phyloP scores from a whole-genome alignment of 1,140 invertebrate genomes.

The Dinoponera quadriceps region DNA sequence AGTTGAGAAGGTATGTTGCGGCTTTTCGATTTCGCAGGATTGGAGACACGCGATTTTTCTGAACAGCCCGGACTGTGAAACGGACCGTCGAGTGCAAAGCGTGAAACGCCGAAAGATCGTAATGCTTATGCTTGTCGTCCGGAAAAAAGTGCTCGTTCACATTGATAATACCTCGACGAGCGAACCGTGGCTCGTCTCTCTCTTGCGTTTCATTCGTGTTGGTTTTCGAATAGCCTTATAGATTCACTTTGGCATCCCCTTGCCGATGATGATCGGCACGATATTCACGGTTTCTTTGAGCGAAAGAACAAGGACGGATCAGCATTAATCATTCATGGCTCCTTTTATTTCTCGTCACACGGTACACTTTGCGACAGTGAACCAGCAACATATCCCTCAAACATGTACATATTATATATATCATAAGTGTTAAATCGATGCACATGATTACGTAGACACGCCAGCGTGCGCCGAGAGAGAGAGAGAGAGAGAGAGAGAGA shows the following conservation, averaged over 20 bases:
- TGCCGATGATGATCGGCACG: too few species aligned
- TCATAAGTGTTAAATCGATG: conserved; percentile 54
- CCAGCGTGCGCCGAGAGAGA: neutral
- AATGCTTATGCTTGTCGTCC: neutral
- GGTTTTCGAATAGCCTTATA: too few species aligned
- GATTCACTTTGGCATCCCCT: too few species aligned
- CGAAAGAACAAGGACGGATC: neutral
- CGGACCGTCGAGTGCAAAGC: neutral
- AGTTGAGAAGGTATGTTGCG: neutral
- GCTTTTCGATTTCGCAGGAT: neutral
- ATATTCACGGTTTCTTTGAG: too few species aligned
- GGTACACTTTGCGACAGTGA: conserved; percentile 41
- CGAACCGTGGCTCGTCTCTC: conserved; percentile 15
- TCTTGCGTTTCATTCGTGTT: neutral
- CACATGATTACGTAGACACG: conserved; percentile 57
- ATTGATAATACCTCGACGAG: neutral
- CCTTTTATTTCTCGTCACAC: conserved; percentile 13
- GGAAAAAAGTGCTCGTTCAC: conserved; percentile 19
- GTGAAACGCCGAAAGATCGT: neutral
- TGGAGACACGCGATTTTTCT: too few species aligned
- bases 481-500: too few species aligned
- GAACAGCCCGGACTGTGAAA: neutral
- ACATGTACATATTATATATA: conserved; percentile 40
- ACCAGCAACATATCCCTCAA: conserved; percentile 60
- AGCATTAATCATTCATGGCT: neutral